Percentiles rank a stretch among this genome's conserved stretches.
Evolutionary conservation across 64 coral and sea anemone species (phyloP).

Genomic region (Porites lutea): DNA sequence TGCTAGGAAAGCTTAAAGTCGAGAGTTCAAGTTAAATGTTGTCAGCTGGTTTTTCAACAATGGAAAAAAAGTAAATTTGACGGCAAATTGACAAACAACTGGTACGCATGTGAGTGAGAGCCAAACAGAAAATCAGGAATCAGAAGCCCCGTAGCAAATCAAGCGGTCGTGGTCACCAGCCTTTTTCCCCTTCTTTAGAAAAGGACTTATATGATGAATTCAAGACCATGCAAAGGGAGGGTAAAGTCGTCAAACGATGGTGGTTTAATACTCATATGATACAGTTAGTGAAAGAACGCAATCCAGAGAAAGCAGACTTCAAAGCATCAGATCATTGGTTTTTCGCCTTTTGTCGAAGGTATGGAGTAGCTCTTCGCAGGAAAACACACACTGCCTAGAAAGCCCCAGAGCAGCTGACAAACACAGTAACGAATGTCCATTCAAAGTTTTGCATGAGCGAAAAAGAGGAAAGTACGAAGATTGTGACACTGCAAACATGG

Average conservation of each 20-base stretch:
- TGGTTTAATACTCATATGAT: conserved; percentile 60
- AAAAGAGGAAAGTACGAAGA: conserved; percentile 39
- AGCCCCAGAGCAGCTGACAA: conserved; percentile 43
- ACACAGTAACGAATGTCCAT: conserved; percentile 45
- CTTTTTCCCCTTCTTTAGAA: conserved; percentile 50
- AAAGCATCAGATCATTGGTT: conserved; percentile 71
- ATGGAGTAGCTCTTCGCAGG: conserved; percentile 45
- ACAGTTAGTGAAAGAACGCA: conserved; percentile 59
- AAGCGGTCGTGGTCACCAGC: conserved; percentile 30
- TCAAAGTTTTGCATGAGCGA: conserved; percentile 56
- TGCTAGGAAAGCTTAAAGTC: conserved; percentile 18
- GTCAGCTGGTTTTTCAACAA: conserved; percentile 12
- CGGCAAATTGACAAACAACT: neutral
- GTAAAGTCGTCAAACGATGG: conserved; percentile 61
- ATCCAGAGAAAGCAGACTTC: conserved; percentile 55
- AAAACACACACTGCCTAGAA: conserved; percentile 62
- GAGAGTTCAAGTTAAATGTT: conserved; percentile 17
- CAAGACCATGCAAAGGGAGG: conserved; percentile 36
- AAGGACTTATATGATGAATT: conserved; percentile 56
- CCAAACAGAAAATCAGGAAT: conserved; percentile 53
- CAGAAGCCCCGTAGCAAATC: conserved; percentile 38
- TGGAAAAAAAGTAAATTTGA: conserved; percentile 27
- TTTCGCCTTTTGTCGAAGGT: conserved; percentile 36
- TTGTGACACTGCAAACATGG: conserved; percentile 60
- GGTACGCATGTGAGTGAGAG: conserved; percentile 1